phyloP scores from a whole-genome alignment of 2,797 vertebrate species.

The Halcyon badia region DNA sequence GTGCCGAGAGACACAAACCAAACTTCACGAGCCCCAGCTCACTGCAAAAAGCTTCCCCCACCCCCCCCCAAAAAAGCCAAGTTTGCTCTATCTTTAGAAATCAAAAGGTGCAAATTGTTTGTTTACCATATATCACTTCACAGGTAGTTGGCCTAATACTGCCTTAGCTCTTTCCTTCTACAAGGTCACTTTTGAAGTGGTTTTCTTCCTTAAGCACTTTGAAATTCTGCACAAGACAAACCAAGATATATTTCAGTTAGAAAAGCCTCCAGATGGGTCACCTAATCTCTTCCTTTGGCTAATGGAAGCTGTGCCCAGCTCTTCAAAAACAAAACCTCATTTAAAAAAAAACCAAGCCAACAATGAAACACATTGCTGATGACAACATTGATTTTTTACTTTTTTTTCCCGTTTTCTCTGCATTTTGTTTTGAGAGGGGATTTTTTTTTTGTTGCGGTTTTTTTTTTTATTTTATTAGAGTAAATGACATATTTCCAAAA shows the following conservation, averaged over 20 bases:
- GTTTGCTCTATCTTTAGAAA: slow-evolving; percentile 3
- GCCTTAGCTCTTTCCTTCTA: slow-evolving; percentile 6
- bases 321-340: slow-evolving; percentile 30
- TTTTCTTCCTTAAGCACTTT: slow-evolving; percentile 39
- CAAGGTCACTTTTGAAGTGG: slow-evolving; percentile 63
- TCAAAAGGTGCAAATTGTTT: slow-evolving; percentile 42
- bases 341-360: not conserved
- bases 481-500: slow-evolving; percentile 54
- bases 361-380: not conserved
- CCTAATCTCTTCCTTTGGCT: not conserved
- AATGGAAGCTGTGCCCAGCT: slow-evolving; percentile 26
- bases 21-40: not conserved
- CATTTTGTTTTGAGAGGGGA: not conserved
- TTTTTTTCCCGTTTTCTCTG: slow-evolving; percentile 13
- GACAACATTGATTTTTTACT: slow-evolving; percentile 33
- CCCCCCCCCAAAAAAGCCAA: not conserved
- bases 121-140: slow-evolving; percentile 12
- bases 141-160: slow-evolving; percentile 23
- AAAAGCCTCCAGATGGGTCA: not conserved
- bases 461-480: slow-evolving; percentile 41
- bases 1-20: not conserved
- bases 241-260: not conserved
- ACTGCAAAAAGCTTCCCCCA: not conserved
- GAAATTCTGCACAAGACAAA: slow-evolving; percentile 46
- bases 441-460: not conserved